Evolutionary conservation across 2,113 vertebrate genomes (phyloP), one percentile per base, ranked within the genome.

Genomic region (Thryonomys swinderianus): DNA sequence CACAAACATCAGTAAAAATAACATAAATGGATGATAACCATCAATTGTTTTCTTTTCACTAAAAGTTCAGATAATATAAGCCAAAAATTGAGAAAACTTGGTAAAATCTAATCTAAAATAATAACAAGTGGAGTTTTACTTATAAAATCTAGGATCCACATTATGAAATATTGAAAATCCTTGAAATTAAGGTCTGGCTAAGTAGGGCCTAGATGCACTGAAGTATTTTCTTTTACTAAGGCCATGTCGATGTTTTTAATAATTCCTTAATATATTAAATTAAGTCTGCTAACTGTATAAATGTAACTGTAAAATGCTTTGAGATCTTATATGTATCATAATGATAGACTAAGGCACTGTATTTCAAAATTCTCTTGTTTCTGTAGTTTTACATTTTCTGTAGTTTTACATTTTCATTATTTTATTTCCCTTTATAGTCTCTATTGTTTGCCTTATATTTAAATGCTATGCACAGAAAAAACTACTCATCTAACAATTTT

Each of bases 211-310:
- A 34, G 13, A 42, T 30, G 71, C 13, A 64, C 18, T 32, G 10
- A 93, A 73, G 8, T 59, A 66, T 16, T 74, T 93, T 48, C n/a
- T 95, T 74, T 80, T 27, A 88, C 21, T 92, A 92, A 95, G 85
- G 5, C 14, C 34, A 69, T 34, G 21, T 87, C 2, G 37, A n/a
- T 55, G 71, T 37, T 73, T 48, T 67, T 80, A 71, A 82, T 88
- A 55, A 25, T 48, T 94, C 90, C 4, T 88, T 89, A 69, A 45
- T 80, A 87, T 53, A 59, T 69, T 40, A 78, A 74, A 23, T 67
- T 23, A 13, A 85, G 20, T 78, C 21, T 57, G 2, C 20, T 62
- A 74, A 23, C 23, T 45, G 25, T 14, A 10, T 91, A 79, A 83
- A 2, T 6, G 7, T 59, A 84, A 57, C 9, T 37, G 11, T 48